Percentiles rank a stretch among this genome's conserved stretches.
Evolutionary conservation across 2,113 vertebrate genomes (phyloP).

Genomic region (Spermophilus dauricus): DNA sequence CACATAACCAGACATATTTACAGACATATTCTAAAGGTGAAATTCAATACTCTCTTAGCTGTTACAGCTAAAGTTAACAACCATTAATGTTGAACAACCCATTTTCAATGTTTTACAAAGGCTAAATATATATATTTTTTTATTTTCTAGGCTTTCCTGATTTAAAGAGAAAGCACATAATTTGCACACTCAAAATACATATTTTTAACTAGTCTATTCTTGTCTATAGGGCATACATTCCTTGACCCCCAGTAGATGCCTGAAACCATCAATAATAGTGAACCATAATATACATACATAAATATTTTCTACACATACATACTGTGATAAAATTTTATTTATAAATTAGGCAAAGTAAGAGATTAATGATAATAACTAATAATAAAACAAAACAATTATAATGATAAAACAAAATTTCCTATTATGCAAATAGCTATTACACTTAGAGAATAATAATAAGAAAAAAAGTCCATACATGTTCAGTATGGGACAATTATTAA

Average conservation of each 20-base stretch:
- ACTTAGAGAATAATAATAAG: no score
- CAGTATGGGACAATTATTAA: background rate
- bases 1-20: background rate
- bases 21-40: constrained; percentile 33
- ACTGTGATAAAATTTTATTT: background rate
- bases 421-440: no score
- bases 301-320: background rate
- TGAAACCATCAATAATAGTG: background rate
- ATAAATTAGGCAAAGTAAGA: background rate
- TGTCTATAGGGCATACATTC: background rate
- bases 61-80: constrained; percentile 8
- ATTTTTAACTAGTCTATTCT: background rate
- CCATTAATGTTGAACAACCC: background rate
- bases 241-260: background rate
- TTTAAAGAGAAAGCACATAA: constrained; percentile 12
- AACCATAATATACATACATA: background rate
- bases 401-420: background rate
- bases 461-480: no score
- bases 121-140: background rate
- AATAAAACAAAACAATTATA: background rate
- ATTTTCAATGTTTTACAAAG: background rate
- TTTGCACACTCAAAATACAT: constrained; percentile 17
- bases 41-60: background rate
- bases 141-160: background rate
- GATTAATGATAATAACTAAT: background rate